Conservation (phyloP, 2,888 invertebrate genomes). For the Lochmaea crataegi region DNA sequence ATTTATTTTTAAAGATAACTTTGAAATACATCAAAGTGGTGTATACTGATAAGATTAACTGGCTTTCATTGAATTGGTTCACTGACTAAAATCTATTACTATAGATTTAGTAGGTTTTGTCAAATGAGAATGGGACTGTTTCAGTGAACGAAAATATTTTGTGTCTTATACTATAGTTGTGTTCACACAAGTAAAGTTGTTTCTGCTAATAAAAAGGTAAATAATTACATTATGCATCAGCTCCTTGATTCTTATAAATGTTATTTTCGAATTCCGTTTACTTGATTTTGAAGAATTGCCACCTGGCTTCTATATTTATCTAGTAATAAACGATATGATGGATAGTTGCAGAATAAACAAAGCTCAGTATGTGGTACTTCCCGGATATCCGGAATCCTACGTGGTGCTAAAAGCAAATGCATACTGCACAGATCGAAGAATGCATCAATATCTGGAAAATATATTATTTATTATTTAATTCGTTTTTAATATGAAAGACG, state of each 20-base stretch:
- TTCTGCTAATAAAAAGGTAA: too few relatives aligned
- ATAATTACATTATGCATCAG: too few relatives aligned
- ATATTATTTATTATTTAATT: neutral
- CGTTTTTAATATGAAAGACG: neutral
- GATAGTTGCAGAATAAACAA: neutral
- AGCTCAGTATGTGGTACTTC: neutral
- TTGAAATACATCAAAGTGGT: neutral
- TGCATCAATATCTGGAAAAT: neutral
- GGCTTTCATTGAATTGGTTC: conserved; percentile 3
- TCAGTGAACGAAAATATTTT: too few relatives aligned
- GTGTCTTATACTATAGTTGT: too few relatives aligned
- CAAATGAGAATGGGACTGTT: neutral
- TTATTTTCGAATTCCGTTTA: too few relatives aligned
- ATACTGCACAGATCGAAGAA: neutral
- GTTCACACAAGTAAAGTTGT: neutral
- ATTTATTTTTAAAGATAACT: conserved; percentile 8
- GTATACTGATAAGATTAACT: conserved; percentile 13
- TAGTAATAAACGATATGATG: neutral
- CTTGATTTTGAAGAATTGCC: too few relatives aligned
- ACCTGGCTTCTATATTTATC: too few relatives aligned
- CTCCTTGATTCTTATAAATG: too few relatives aligned
- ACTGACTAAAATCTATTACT: neutral
- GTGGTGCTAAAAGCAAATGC: neutral
- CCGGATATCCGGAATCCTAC: conserved; percentile 33
- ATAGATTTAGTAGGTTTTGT: neutral